Evolutionary conservation across 30 jellyfish, hydroid and myxozoan species (phyloP).

Genomic region (Aurelia sp.): DNA sequence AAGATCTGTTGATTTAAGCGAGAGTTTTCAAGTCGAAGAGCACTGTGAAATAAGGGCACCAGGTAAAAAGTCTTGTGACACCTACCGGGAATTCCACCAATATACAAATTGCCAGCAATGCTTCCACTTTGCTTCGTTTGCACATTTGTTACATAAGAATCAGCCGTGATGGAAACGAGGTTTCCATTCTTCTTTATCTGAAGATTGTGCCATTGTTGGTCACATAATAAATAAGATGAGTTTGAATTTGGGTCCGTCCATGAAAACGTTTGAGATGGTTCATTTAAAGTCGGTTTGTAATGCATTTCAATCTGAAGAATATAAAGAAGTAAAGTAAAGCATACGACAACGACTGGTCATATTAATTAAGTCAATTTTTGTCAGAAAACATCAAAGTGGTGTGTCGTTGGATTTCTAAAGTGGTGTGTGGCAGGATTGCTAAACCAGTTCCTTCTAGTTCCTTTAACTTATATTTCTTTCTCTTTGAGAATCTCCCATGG

Average conservation of each 20-base stretch:
- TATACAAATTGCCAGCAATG: slow-evolving; percentile 72
- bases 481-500: too few species aligned
- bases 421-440: too few species aligned
- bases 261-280: slow-evolving; percentile 58
- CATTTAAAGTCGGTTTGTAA: slow-evolving; percentile 70
- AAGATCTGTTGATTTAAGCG: not conserved
- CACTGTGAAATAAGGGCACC: not conserved
- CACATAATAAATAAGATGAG: slow-evolving; percentile 69
- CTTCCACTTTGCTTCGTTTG: slow-evolving; percentile 49
- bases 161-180: slow-evolving; percentile 79
- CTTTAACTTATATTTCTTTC: too few species aligned
- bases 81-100: slow-evolving; percentile 93
- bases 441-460: too few species aligned
- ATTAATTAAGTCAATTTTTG: too few species aligned
- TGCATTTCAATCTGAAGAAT: slow-evolving; percentile 73
- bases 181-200: slow-evolving; percentile 51
- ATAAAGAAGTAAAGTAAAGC: not conserved
- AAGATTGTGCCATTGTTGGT: slow-evolving; percentile 92
- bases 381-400: too few species aligned
- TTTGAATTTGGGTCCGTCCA: slow-evolving; percentile 86
- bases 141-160: slow-evolving; percentile 18
- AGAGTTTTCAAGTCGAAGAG: not conserved
- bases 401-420: too few species aligned
- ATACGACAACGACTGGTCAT: too few species aligned
- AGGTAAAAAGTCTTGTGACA: not conserved